Percentiles rank a stretch among this genome's conserved stretches.
phyloP scores from a whole-genome alignment of 2,888 invertebrate species.

The Synergus umbraculus region DNA sequence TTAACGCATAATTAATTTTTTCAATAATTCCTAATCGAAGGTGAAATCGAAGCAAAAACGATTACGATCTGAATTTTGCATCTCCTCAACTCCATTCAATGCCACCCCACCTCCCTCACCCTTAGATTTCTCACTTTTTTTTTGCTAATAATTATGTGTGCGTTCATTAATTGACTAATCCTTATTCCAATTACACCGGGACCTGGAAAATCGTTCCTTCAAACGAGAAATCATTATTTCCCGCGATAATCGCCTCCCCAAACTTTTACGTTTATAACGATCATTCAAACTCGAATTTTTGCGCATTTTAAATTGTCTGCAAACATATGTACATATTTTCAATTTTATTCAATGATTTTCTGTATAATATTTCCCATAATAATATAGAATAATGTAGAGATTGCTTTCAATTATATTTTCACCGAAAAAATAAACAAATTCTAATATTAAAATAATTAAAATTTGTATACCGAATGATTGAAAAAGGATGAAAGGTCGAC shows the following conservation, averaged over 20 bases:
- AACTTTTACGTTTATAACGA: constrained; percentile 51
- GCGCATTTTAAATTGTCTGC: too few species aligned
- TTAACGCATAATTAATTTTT: constrained; percentile 77
- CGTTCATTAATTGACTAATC: constrained; percentile 77
- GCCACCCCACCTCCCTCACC: constrained; percentile 12
- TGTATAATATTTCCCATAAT: too few species aligned
- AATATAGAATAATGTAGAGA: too few species aligned
- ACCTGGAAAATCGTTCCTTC: constrained; percentile 51
- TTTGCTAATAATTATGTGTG: constrained; percentile 75
- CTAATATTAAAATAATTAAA: too few species aligned
- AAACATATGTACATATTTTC: too few species aligned
- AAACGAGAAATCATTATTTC: constrained; percentile 62
- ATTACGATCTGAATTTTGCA: constrained; percentile 42
- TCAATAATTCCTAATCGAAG: constrained; percentile 73
- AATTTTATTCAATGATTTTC: too few species aligned
- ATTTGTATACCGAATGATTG: not conserved
- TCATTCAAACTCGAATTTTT: constrained; percentile 41
- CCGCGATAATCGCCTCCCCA: constrained; percentile 61
- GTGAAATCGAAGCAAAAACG: constrained; percentile 50
- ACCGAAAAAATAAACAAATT: not conserved
- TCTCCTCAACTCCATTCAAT: constrained; percentile 41
- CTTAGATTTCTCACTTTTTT: constrained; percentile 58
- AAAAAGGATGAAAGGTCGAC: not conserved
- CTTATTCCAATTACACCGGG: constrained; percentile 67
- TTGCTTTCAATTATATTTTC: not conserved